These are phyloP conservation scores for Hydrozoanthus tunicans DNA, from an alignment of 64 coral and sea anemone species.

Conservation along the genomic window DNA sequence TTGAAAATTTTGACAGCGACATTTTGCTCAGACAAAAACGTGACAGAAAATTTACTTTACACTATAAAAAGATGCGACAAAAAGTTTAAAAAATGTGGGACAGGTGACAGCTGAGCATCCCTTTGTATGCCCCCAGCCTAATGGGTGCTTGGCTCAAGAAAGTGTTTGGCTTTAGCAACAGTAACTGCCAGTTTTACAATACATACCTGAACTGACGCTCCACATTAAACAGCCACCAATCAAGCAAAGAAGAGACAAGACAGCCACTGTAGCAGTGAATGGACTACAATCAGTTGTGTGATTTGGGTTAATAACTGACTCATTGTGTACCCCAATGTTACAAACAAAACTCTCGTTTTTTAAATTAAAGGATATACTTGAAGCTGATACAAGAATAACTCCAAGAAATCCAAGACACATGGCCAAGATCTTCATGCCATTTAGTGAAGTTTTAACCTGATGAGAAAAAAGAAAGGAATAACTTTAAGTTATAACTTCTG, in stretches of 20 bases:
- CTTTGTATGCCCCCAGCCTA: too few species aligned
- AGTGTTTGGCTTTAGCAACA: neutral
- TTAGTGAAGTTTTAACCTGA: slow-evolving; percentile 21
- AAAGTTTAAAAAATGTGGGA: too few species aligned
- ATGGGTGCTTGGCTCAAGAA: neutral
- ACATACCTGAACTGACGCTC: slow-evolving; percentile 94
- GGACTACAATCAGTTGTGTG: neutral
- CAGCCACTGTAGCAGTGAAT: neutral
- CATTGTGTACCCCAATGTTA: too few species aligned
- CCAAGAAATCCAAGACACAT: slow-evolving; percentile 11
- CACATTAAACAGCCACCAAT: slow-evolving; percentile 78
- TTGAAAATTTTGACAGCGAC: too few species aligned
- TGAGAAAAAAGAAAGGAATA: neutral
- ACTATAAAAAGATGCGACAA: too few species aligned
- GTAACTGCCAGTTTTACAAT: neutral
- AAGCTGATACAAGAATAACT: slow-evolving; percentile 17
- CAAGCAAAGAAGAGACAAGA: slow-evolving; percentile 58
- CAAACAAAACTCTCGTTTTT: neutral
- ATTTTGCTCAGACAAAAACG: too few species aligned
- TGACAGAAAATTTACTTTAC: too few species aligned
- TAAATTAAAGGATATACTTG: neutral
- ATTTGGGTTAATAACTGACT: too few species aligned
- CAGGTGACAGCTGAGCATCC: too few species aligned
- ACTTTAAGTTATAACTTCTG: neutral
- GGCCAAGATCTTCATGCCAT: neutral